Evolutionary conservation across 2,797 vertebrate species (phyloP).

Genomic region (Sebastolobus altivelis): DNA sequence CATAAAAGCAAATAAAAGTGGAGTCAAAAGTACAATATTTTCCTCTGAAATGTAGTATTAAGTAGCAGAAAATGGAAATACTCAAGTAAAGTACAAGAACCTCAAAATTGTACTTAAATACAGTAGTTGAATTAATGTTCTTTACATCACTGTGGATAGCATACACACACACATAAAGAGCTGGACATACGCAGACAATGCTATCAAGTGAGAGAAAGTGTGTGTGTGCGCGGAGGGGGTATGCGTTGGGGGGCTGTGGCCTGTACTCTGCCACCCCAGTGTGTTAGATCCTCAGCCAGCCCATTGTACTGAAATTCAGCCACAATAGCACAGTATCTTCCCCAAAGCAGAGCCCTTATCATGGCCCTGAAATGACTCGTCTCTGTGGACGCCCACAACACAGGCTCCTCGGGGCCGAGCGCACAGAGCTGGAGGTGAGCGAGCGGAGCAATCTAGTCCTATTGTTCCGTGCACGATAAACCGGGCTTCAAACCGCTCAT

Average conservation of each 20-base stretch:
- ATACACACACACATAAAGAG: conserved; percentile 8
- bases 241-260: conserved; percentile 31
- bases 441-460: conserved; percentile 78
- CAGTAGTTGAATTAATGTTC: neutral
- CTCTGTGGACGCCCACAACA: conserved; percentile 79
- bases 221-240: conserved; percentile 16
- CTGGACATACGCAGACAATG: conserved; percentile 31
- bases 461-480: conserved; percentile 73
- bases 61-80: neutral
- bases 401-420: conserved; percentile 64
- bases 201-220: conserved; percentile 21
- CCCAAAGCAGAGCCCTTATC: conserved; percentile 81
- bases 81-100: neutral
- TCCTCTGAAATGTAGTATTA: neutral
- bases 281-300: conserved; percentile 72
- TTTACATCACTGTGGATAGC: neutral
- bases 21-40: neutral
- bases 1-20: too few species aligned
- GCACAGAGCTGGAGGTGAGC: conserved; percentile 73
- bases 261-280: conserved; percentile 48
- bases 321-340: conserved; percentile 75
- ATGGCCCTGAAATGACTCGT: conserved; percentile 82
- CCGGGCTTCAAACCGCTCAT: conserved; percentile 63
- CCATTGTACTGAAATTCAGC: conserved; percentile 78
- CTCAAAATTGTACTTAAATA: neutral